Conservation (phyloP, 1,140 invertebrate species). For the Anastrepha obliqua region DNA sequence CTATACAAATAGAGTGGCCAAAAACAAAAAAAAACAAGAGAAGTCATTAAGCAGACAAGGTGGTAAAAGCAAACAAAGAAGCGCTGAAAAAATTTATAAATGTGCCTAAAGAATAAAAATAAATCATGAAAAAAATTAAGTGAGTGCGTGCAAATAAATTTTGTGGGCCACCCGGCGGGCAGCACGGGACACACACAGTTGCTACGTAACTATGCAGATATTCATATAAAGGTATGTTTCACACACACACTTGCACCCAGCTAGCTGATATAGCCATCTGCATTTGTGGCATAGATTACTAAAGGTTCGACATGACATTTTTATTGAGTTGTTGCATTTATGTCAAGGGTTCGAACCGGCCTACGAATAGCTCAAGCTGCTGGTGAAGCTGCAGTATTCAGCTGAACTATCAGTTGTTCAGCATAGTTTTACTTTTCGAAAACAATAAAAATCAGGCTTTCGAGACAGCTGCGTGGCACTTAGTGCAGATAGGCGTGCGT, state of each 20-base stretch:
- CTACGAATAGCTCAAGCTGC: constrained; percentile 11
- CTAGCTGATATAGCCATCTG: constrained; percentile 19
- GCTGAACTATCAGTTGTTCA: not conserved
- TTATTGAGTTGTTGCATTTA: constrained; percentile 51
- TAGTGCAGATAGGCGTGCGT: not conserved
- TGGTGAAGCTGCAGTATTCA: not conserved
- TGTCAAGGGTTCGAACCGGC: not conserved
- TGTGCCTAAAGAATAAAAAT: not conserved
- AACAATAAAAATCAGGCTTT: not conserved
- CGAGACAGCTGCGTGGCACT: constrained; percentile 15
- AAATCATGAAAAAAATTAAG: not conserved
- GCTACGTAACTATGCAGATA: not conserved
- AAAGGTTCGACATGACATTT: constrained; percentile 10
- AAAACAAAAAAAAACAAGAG: not conserved
- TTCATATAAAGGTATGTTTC: not conserved
- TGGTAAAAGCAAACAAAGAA: constrained; percentile 46
- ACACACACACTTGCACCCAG: not conserved
- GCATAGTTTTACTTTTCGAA: too few relatives aligned
- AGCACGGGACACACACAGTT: constrained; percentile 27
- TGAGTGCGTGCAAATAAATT: constrained; percentile 44
- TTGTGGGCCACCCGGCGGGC: constrained; percentile 48
- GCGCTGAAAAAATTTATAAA: constrained; percentile 35
- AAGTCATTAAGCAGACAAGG: constrained; percentile 29
- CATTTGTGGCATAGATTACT: constrained; percentile 2
- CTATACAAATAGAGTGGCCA: not conserved